These are phyloP conservation scores for Punctoribates punctum DNA, from an alignment of 2,888 invertebrate genomes.

Conservation along the genomic window DNA sequence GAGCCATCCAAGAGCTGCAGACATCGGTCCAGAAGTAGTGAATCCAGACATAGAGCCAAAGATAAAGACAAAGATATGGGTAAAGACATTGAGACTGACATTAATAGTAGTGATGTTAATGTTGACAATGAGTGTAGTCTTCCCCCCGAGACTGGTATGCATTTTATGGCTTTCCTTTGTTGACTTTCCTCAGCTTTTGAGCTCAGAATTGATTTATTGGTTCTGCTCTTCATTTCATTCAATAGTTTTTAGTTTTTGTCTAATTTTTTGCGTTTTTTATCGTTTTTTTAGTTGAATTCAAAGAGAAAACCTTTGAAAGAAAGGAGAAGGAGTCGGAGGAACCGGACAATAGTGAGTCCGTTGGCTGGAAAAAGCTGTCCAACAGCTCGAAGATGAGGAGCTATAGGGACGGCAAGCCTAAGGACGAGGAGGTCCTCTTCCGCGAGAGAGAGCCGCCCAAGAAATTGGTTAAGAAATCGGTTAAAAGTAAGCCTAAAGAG, in stretches of 20 bases:
- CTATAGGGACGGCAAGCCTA: conserved; percentile 62
- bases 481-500: neutral
- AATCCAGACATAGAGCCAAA: neutral
- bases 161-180: neutral
- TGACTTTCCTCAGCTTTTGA: neutral
- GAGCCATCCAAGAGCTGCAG: neutral
- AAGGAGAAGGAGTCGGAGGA: conserved; percentile 47
- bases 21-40: neutral
- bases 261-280: neutral
- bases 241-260: neutral
- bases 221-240: neutral
- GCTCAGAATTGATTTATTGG: neutral
- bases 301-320: conserved; percentile 32
- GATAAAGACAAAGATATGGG: neutral
- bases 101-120: neutral
- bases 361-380: conserved; percentile 72
- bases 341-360: conserved; percentile 44
- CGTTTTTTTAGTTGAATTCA: neutral
- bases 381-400: conserved; percentile 72
- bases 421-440: conserved; percentile 52
- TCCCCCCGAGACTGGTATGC: neutral
- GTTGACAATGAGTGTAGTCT: neutral
- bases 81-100: neutral
- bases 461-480: conserved; percentile 29
- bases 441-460: conserved; percentile 50